phyloP scores from a whole-genome alignment of 1,140 invertebrate species.

The Phymorhynchus buccinoides region DNA sequence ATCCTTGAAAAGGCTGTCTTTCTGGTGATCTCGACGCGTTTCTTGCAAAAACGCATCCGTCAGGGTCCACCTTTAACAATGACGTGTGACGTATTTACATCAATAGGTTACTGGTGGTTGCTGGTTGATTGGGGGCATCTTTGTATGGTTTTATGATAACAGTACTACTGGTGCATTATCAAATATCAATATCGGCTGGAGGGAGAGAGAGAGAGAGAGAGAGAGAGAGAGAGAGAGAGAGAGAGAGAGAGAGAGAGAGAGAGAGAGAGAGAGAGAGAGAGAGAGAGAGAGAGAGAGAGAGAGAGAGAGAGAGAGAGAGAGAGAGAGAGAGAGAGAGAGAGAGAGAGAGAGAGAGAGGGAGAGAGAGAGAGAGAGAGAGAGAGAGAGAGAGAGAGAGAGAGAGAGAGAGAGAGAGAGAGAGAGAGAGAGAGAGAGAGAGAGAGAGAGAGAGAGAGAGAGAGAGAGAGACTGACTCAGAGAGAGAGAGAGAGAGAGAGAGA shows the following conservation, averaged over 20 bases:
- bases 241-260: not conserved
- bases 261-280: not conserved
- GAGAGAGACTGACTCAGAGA: too few species aligned
- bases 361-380: not conserved
- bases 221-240: not conserved
- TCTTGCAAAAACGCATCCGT: too few species aligned
- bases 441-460: too few species aligned
- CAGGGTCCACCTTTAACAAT: too few species aligned
- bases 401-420: not conserved
- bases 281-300: not conserved
- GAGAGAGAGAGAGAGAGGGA: not conserved
- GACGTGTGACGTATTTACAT: too few species aligned
- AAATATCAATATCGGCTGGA: not conserved
- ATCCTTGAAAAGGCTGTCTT: too few species aligned
- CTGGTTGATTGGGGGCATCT: not conserved
- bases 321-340: not conserved
- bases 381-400: not conserved
- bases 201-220: not conserved
- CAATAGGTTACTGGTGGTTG: too few species aligned
- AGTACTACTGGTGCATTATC: not conserved
- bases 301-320: not conserved
- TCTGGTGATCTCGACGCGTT: too few species aligned
- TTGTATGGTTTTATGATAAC: not conserved
- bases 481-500: too few species aligned
- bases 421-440: not conserved